Conservation (phyloP, 1,140 invertebrate genomes). For the Trichonephila clavipes region DNA sequence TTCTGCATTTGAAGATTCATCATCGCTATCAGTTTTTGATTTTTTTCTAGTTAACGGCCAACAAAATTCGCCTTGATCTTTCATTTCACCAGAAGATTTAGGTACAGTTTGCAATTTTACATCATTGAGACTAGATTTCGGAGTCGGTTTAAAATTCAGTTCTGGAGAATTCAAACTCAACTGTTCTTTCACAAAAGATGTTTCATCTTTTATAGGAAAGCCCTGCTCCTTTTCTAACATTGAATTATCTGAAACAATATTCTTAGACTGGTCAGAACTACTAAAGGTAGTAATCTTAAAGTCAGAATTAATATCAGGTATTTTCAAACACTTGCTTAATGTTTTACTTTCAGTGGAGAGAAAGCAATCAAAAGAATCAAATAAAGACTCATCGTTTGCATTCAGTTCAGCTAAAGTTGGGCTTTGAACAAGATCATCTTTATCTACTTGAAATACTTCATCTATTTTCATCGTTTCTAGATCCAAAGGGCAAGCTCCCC, state of each 20-base stretch:
- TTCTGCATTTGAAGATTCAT: not conserved
- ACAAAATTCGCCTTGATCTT: conserved; percentile 57
- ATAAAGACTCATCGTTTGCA: conserved; percentile 88
- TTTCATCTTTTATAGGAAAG: not conserved
- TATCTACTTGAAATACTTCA: conserved; percentile 80
- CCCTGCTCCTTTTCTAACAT: not conserved
- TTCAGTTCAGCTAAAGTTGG: conserved; percentile 93
- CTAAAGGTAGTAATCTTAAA: conserved; percentile 20
- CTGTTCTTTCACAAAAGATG: not conserved
- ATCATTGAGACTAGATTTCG: conserved; percentile 41
- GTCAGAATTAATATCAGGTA: conserved; percentile 36
- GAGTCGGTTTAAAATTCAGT: conserved; percentile 37
- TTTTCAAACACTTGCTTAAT: not conserved
- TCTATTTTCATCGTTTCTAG: conserved; percentile 76
- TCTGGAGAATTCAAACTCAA: conserved; percentile 1
- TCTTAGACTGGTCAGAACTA: conserved; percentile 12
- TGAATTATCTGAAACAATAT: not conserved
- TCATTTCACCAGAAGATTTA: conserved; percentile 58
- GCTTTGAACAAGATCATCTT: conserved; percentile 89
- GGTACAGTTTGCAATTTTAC: conserved; percentile 27
- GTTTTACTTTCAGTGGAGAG: conserved; percentile 18
- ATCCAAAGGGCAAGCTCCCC: conserved; percentile 66
- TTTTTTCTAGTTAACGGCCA: not conserved
- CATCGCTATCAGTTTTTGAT: not conserved
- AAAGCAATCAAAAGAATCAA: conserved; percentile 76